phyloP scores from a whole-genome alignment of 2,113 vertebrate genomes.

The Oryzias woworae region DNA sequence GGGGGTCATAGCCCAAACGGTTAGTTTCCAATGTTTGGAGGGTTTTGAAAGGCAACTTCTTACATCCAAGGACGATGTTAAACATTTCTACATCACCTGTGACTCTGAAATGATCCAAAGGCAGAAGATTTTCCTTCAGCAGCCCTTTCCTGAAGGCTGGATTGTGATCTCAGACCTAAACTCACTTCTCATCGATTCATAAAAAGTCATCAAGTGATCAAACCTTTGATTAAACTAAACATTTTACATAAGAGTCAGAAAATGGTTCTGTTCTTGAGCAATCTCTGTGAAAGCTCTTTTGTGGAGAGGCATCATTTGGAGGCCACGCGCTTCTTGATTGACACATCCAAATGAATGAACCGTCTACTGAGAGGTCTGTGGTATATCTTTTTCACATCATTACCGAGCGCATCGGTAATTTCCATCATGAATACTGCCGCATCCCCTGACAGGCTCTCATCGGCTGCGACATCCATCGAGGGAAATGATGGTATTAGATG shows the following conservation, averaged over 20 bases:
- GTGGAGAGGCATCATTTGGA: constrained; percentile 17
- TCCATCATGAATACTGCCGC: constrained; percentile 60
- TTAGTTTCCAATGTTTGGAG: too few relatives aligned
- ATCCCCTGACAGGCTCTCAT: constrained; percentile 64
- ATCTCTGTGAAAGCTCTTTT: constrained; percentile 15
- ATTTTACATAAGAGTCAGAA: constrained; percentile 14
- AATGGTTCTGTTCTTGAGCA: constrained; percentile 17
- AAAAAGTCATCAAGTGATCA: constrained; percentile 20
- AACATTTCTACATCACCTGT: too few relatives aligned
- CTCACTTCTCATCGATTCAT: neutral
- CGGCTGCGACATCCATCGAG: constrained; percentile 56
- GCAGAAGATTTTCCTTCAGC: neutral
- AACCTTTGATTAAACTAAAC: constrained; percentile 42
- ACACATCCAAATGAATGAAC: constrained; percentile 52
- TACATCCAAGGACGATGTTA: too few relatives aligned
- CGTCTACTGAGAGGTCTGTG: constrained; percentile 40
- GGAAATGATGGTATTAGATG: constrained; percentile 68
- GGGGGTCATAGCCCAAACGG: too few relatives aligned
- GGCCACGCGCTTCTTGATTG: constrained; percentile 42
- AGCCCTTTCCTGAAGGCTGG: neutral
- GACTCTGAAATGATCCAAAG: too few relatives aligned
- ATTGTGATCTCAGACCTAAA: neutral
- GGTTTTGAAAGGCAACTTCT: too few relatives aligned
- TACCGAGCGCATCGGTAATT: constrained; percentile 68
- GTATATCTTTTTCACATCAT: constrained; percentile 69